These are phyloP conservation scores for Puntigrus tetrazona DNA, from an alignment of 2,113 vertebrate genomes.

Conservation along the genomic window DNA sequence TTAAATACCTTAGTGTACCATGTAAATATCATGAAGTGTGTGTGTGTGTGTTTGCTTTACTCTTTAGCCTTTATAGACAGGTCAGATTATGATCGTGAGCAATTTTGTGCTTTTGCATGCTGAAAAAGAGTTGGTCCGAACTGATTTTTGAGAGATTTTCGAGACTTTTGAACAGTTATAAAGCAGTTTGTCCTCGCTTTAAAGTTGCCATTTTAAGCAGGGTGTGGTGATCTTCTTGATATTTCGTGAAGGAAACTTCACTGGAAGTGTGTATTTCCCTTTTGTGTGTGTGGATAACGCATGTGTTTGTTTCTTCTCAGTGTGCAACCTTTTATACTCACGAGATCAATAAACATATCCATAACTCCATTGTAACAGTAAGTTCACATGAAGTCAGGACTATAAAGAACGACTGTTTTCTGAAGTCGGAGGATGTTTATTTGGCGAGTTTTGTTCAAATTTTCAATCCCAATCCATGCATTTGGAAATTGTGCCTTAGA, in stretches of 20 bases:
- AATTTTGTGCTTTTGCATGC: neutral
- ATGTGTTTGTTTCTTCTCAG: neutral
- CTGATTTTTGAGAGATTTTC: neutral
- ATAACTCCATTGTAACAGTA: neutral
- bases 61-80: neutral
- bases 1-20: neutral
- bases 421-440: neutral
- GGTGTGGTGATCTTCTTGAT: neutral
- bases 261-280: conserved; percentile 7
- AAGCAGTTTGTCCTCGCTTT: neutral
- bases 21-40: neutral
- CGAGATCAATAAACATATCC: conserved; percentile 6
- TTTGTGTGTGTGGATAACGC: neutral
- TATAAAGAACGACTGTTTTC: neutral
- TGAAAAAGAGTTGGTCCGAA: neutral
- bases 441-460: neutral
- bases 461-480: neutral
- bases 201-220: conserved; percentile 3
- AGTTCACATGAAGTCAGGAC: neutral
- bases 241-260: neutral
- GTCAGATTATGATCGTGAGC: neutral
- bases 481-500: neutral
- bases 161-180: neutral
- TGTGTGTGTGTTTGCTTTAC: neutral
- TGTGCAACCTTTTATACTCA: neutral